A percentile compares a stretch with the other conserved stretches of the same genome.
These are phyloP conservation scores for Alligator sinensis DNA, from an alignment of 2,113 vertebrate species.

Conservation along the genomic window DNA sequence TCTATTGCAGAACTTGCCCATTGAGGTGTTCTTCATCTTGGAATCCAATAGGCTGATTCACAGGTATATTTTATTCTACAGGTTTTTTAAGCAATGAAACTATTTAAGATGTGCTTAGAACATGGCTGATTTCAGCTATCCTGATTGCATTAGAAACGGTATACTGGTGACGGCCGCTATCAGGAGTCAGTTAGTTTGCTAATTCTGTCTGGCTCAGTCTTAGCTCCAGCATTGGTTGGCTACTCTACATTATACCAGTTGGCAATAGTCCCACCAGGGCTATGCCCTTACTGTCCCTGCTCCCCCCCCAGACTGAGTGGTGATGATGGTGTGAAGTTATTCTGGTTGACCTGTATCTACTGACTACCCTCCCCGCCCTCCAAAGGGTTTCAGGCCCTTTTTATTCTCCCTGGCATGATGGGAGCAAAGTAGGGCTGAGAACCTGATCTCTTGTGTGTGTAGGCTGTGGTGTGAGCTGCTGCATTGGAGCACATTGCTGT, in stretches of 20 bases:
- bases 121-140: not conserved
- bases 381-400: not conserved
- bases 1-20: constrained; percentile 75
- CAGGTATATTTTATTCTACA: constrained; percentile 59
- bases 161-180: not conserved
- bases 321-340: not conserved
- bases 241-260: not conserved
- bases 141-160: not conserved
- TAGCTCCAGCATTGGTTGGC: not conserved
- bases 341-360: too few species aligned
- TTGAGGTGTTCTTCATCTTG: constrained; percentile 83
- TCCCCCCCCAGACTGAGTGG: not conserved
- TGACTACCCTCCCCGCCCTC: too few species aligned
- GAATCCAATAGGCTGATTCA: constrained; percentile 83
- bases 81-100: not conserved
- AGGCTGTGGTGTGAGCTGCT: not conserved
- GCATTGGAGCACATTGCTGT: too few species aligned
- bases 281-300: not conserved
- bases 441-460: not conserved
- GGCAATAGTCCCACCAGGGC: not conserved
- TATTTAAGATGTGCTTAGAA: not conserved
- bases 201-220: not conserved
- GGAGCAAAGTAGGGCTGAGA: not conserved
- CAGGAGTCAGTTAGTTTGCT: not conserved
- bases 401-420: not conserved